Evolutionary conservation across 1,140 invertebrate species (phyloP), one percentile per base, ranked within the genome.

Genomic region (Sycobia sp.): DNA sequence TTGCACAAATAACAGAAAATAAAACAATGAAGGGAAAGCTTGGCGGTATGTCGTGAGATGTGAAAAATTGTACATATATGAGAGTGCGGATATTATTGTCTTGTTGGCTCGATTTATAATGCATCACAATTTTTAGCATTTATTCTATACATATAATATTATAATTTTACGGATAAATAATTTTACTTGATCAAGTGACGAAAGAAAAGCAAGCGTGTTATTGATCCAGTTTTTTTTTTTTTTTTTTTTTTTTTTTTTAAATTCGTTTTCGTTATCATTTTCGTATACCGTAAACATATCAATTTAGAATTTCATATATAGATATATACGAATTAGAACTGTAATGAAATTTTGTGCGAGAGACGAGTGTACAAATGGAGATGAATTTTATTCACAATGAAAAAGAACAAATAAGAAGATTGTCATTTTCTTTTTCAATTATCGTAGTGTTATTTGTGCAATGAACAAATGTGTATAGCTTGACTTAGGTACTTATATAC

Each of bases 401-500:
- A n/a, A n/a, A n/a, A n/a, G n/a, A n/a, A n/a, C n/a, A 38, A 23
- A 41, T 38, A 16, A 36, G 25, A n/a, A n/a, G n/a, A 14, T 44
- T 9, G 27, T 54, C 41, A 46, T 62, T 62, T n/a, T n/a, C n/a
- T n/a, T n/a, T n/a, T n/a, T n/a, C n/a, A n/a, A n/a, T n/a, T n/a
- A n/a, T n/a, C n/a, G n/a, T n/a, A n/a, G n/a, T 62, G 51, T 62
- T 62, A 62, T 62, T 62, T 62, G 60, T 62, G 60, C 60, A 62
- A 62, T 62, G 51, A 39, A 39, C 39, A 62, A 62, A 4, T 29
- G 38, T 39, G 13, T 62, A 49, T 13, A 10, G 34, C 36, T 39
- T 13, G 51, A 62, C 51, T 62, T 55, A 49, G 60, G 60, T 47
- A 47, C 51, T 62, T 55, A 49, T 51, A 51, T 47, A 47, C 46